Evolutionary conservation across 2,113 vertebrate genomes (phyloP), one percentile per base, ranked within the genome.

Genomic region (Zosterops hypoxanthus): DNA sequence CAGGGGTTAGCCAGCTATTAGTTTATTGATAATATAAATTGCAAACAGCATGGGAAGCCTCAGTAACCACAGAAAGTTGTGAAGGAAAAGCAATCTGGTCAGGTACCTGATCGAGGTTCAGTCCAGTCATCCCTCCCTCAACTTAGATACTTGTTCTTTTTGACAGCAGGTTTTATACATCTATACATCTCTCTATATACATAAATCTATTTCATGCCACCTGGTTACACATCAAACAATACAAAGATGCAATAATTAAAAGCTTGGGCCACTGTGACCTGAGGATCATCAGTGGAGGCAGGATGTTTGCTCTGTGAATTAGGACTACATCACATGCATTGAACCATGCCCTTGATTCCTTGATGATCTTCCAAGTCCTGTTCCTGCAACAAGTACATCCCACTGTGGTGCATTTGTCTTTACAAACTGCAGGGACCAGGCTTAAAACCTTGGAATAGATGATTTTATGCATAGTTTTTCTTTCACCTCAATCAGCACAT

Each of bases 1-100:
- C 9, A 68, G 41, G 25, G 8, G 16, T 87, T 72, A 68, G 17
- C 12, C 1, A 78, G 47, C n/a, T 55, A 16, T 56, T 64, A n/a
- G 29, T 96, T 97, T 96, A 96, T 95, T 97, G 65, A 44, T 11
- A n/a, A 87, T 8, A 89, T 23, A 71, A 65, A 52, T 13, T 71
- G 70, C 57, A 56, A 44, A 20, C 81, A 68, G 52, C 8, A 0
- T 2, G 1, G 36, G 73, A 47, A 82, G 49, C 14, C 52, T 56
- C 90, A 84, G 44, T 15, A 72, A 80, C 63, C 10, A 5, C 0
- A 1, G 20, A 80, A 29, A 55, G 16, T 12, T 75, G 33, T 4
- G 1, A 94, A 52, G 56, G 23, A 63, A 84, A 50, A 59, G 52
- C 2, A 0, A 25, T n/a, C n/a, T 63, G 60, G n/a, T 33, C 29